These are phyloP conservation scores for Nothura maculosa DNA, from an alignment of 2,797 vertebrate species.

Conservation along the genomic window DNA sequence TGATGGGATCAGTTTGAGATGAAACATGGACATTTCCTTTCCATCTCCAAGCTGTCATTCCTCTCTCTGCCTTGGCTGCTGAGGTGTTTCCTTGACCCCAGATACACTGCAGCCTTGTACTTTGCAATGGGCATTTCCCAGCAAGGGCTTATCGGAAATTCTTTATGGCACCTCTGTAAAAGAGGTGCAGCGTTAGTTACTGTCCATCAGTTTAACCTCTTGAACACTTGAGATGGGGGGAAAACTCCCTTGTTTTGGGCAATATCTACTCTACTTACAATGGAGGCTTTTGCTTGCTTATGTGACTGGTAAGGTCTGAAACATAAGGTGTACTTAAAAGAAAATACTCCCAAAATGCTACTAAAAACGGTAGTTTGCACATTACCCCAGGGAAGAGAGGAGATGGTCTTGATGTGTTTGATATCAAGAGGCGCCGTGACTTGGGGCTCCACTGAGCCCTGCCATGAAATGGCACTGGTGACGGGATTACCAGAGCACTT, in stretches of 20 bases:
- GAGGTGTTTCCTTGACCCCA: not conserved
- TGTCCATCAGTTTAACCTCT: not conserved
- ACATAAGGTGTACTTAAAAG: not conserved
- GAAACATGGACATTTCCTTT: not conserved
- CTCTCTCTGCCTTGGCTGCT: not conserved
- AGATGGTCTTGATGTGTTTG: not conserved
- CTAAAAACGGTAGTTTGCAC: not conserved
- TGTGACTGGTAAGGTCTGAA: not conserved
- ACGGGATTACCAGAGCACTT: not conserved
- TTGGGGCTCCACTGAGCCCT: too few relatives aligned
- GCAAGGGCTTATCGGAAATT: not conserved
- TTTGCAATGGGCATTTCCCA: not conserved
- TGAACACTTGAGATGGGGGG: not conserved
- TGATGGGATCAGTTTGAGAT: slow-evolving; percentile 43
- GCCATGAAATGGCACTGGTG: too few relatives aligned
- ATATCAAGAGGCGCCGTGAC: too few relatives aligned
- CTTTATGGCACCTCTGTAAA: not conserved
- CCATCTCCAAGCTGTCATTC: not conserved
- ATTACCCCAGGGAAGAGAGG: not conserved
- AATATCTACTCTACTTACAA: not conserved
- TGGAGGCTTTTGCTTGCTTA: accelerated
- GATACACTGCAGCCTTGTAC: not conserved
- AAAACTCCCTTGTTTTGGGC: not conserved
- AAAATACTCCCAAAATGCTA: not conserved
- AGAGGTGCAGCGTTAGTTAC: not conserved